phyloP scores from a whole-genome alignment of 2,113 vertebrate genomes.

The Alethe diademata region DNA sequence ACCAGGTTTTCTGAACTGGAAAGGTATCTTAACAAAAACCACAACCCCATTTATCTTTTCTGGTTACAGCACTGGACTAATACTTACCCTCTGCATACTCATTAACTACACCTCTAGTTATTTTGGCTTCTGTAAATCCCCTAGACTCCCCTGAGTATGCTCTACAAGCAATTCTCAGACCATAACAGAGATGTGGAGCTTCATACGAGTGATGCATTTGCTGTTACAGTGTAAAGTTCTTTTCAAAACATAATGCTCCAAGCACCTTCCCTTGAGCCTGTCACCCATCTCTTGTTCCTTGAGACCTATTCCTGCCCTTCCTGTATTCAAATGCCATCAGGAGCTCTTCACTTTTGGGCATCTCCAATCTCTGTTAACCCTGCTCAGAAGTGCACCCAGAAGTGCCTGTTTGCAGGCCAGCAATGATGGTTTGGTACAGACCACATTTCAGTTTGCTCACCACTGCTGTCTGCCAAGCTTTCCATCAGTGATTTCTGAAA shows the following conservation, averaged over 20 bases:
- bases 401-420: not conserved
- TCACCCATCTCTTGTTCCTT: not conserved
- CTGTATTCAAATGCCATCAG: not conserved
- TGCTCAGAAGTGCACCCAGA: not conserved
- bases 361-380: not conserved
- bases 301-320: not conserved
- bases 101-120: not conserved
- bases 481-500: not conserved
- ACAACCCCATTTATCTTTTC: not conserved
- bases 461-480: not conserved
- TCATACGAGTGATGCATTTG: not conserved
- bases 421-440: not conserved
- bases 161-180: not conserved
- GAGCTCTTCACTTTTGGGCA: not conserved
- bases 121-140: not conserved
- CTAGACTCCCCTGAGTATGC: not conserved
- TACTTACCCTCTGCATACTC: not conserved
- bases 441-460: not conserved
- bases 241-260: not conserved
- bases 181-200: not conserved
- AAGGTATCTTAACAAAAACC: not conserved
- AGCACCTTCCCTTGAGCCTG: not conserved
- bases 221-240: not conserved
- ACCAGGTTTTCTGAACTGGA: not conserved
- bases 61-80: not conserved